Percentiles rank a stretch among this genome's conserved stretches.
Conservation (phyloP, 2,888 invertebrate species). For the Pseudoips prasinana region DNA sequence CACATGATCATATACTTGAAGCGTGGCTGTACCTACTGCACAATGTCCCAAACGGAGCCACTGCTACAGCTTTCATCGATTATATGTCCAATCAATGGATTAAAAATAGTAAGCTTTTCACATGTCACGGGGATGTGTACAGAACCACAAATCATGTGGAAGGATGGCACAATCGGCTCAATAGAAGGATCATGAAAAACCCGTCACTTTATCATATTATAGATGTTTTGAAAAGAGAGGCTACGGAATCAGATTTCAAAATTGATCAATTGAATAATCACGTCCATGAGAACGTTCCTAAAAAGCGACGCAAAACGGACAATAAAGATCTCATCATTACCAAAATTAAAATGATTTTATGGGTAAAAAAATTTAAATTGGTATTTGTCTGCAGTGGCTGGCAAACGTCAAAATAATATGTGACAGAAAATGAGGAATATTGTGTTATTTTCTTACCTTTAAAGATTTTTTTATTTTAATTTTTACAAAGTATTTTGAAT, state of each 20-base stretch:
- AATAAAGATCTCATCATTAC: background rate
- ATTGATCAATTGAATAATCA: constrained; percentile 5
- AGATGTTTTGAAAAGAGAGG: constrained; percentile 5
- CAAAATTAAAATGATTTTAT: no score
- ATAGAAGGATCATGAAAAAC: constrained; percentile 4
- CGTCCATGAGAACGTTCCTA: constrained; percentile 4
- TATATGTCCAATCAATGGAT: constrained; percentile 3
- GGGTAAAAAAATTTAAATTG: no score
- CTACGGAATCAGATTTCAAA: constrained; percentile 5
- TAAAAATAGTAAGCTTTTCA: constrained; percentile 1
- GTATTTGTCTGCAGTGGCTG: background rate
- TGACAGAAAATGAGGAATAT: constrained; percentile 14
- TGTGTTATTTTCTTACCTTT: no score
- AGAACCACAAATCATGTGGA: background rate
- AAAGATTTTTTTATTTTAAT: no score
- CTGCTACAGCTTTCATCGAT: constrained; percentile 2
- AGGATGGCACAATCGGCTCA: background rate
- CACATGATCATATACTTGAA: constrained; percentile 2
- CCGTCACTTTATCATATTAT: constrained; percentile 5
- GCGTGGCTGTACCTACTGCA: constrained; percentile 2
- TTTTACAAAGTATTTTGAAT: no score
- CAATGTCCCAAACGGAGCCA: constrained; percentile 2
- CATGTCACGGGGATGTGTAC: background rate
- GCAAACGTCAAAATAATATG: constrained; percentile 16
- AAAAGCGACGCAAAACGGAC: constrained; percentile 2